Base-by-base conservation (phyloP, 2,797 vertebrate genomes). In the Adrianichthys oophorus region DNA sequence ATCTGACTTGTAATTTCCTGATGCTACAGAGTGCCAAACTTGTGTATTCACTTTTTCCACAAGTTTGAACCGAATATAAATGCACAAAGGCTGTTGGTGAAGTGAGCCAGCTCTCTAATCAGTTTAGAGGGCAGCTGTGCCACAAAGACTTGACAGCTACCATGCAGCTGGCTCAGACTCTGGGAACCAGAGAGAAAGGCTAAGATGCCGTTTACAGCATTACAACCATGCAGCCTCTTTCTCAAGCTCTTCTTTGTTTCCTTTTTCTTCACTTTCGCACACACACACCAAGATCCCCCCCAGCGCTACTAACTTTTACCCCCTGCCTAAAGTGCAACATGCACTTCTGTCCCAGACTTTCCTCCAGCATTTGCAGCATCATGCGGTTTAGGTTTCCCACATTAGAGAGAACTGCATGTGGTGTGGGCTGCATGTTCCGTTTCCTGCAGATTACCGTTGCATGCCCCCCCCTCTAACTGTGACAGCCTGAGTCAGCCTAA, bases 381-480 rank as follows among this genome's bases (percentile, higher is more conserved):
- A 84, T 91, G 88, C 68, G 88, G 89, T 88, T 74, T 74, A 72
- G 66, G 70, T 69, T 90, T 90, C 87, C 91, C 90, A 92, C 89
- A 92, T 90, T 82, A 89, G 75, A 92, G 88, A 75, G 81, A 82
- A 45, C 73, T 68, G 76, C 86, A 86, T 88, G 90, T 83, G 87
- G 85, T 85, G 79, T 85, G 70, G 89, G 78, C 76, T 84, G 78
- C 74, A 79, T 82, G 87, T 91, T 90, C 87, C 80, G 83, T 85
- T 92, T 92, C 91, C 91, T 90, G 85, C 62, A 80, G 85, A 89
- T 91, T 89, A 85, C 87, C 80, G 80, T 70, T 84, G 84, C 72
- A 62, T 63, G 74, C 56, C 76, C 79, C 73, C 59, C 78, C 73
- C 85, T 68, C 29, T 32, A 12, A 74, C 82, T 82, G 65, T 82